These are phyloP conservation scores for Cyprichromis sp. DNA, from an alignment of 2,113 vertebrate species.

Conservation along the genomic window DNA sequence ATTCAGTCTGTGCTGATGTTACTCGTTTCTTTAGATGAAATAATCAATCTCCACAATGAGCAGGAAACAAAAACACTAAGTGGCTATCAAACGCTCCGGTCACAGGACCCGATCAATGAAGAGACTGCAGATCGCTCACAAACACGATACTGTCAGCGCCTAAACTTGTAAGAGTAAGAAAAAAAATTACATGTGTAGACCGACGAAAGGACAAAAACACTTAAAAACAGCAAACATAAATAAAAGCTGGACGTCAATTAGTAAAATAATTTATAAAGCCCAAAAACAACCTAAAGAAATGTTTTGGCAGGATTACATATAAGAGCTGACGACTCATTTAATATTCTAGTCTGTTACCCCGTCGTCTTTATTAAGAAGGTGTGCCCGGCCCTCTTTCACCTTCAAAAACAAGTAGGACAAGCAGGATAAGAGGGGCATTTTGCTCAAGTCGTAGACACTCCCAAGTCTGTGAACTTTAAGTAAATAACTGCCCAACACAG, in stretches of 20 bases:
- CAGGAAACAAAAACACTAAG: background rate
- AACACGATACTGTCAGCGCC: background rate
- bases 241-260: background rate
- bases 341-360: background rate
- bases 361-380: rapidly evolving
- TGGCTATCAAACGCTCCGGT: rapidly evolving
- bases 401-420: background rate
- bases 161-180: background rate
- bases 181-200: background rate
- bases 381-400: background rate
- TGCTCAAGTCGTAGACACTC: background rate
- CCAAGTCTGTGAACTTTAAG: background rate
- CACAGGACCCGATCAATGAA: rapidly evolving
- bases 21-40: background rate
- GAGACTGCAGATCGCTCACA: background rate
- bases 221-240: rapidly evolving
- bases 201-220: rapidly evolving
- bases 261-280: background rate
- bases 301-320: rapidly evolving
- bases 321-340: background rate
- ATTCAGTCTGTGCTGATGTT: too few species aligned
- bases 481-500: background rate
- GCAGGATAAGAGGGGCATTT: background rate
- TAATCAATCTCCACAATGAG: background rate
- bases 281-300: background rate